These are phyloP conservation scores for Drosophila setosimentum DNA, from an alignment of 2,888 invertebrate genomes.

Conservation along the genomic window DNA sequence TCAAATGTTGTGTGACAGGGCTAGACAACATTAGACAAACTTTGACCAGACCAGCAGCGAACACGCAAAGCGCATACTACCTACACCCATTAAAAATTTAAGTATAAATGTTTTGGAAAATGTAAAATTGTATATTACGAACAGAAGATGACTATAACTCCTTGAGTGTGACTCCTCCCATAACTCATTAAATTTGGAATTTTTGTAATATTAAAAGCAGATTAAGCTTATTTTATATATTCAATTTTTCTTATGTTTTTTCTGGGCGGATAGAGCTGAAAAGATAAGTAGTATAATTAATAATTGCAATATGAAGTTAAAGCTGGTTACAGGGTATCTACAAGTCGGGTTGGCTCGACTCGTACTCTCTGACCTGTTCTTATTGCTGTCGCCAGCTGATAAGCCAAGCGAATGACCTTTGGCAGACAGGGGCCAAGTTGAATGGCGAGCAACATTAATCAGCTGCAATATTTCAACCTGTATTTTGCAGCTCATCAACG, in stretches of 20 bases:
- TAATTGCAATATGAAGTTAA: background rate
- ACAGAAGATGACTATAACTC: background rate
- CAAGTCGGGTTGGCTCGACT: background rate
- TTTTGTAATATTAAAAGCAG: background rate
- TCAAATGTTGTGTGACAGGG: constrained; percentile 37
- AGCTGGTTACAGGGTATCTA: background rate
- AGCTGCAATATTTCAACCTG: constrained; percentile 2
- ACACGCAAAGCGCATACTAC: constrained; percentile 61
- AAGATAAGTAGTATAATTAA: background rate
- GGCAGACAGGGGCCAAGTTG: constrained; percentile 55
- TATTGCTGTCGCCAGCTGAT: constrained; percentile 43
- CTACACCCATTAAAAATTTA: background rate
- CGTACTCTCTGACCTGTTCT: background rate
- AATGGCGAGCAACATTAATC: constrained; percentile 36
- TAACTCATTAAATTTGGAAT: background rate
- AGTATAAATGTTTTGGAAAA: background rate
- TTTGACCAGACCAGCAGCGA: constrained; percentile 59
- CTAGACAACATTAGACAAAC: constrained; percentile 65
- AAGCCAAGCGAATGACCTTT: constrained; percentile 69
- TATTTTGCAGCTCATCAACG: constrained; percentile 85
- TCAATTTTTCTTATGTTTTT: background rate
- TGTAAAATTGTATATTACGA: background rate
- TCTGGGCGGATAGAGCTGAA: background rate
- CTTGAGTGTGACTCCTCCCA: background rate
- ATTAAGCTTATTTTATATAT: background rate